Conservation (phyloP, 2,888 invertebrate species). For the Agonopterix alstromeriana region DNA sequence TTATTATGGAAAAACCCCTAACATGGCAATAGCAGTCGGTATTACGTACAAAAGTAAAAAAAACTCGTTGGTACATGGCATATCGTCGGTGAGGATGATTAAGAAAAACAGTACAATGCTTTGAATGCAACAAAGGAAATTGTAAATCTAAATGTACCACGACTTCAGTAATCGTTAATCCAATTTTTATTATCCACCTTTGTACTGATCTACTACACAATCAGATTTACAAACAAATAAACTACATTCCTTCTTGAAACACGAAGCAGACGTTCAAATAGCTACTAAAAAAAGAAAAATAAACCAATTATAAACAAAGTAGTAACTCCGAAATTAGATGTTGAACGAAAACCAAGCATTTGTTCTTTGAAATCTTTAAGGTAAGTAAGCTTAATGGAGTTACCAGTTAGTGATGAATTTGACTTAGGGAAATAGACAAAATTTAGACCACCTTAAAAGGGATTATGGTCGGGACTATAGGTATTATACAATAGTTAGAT, state of each 20-base stretch:
- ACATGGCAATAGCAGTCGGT: no score
- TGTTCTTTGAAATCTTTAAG: constrained; percentile 16
- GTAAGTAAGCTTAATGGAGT: background rate
- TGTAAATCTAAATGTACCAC: no score
- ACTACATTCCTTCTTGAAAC: constrained; percentile 4
- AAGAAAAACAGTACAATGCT: background rate
- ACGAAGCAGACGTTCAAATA: constrained; percentile 13
- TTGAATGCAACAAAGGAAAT: background rate
- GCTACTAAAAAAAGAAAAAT: constrained; percentile 18
- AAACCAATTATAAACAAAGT: constrained; percentile 19
- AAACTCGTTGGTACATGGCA: no score
- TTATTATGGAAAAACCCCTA: no score
- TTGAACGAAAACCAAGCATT: constrained; percentile 20
- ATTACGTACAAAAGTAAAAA: no score
- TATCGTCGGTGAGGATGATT: no score
- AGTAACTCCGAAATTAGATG: constrained; percentile 18
- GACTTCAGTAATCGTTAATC: no score
- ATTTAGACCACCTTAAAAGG: no score
- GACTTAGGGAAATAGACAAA: no score
- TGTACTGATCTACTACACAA: background rate
- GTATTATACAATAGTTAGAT: no score
- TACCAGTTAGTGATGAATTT: no score
- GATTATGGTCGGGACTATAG: no score
- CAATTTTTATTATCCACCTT: background rate
- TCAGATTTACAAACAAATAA: background rate